Evolutionary conservation across 1,140 invertebrate species (phyloP).

Genomic region (Mactra quadrangularis): DNA sequence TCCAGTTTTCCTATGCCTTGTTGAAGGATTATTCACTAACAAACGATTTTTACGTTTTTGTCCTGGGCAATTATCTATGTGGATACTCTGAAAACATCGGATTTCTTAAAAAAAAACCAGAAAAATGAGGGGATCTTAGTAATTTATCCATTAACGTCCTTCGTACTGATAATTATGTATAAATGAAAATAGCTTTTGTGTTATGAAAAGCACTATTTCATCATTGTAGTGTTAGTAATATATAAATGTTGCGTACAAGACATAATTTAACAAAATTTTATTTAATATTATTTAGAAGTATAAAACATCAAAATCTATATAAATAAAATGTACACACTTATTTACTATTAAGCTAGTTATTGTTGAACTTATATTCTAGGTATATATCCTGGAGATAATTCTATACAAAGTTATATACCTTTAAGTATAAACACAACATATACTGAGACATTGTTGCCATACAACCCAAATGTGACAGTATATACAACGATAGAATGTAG

Average conservation of each 20-base stretch:
- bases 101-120: too few relatives aligned
- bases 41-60: too few relatives aligned
- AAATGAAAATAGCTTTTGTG: too few relatives aligned
- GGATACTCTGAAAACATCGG: too few relatives aligned
- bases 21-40: too few relatives aligned
- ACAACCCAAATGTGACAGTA: not conserved
- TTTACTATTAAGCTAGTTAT: not conserved
- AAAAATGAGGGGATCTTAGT: too few relatives aligned
- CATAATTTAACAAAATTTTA: not conserved
- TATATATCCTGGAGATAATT: not conserved
- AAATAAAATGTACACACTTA: not conserved
- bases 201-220: not conserved
- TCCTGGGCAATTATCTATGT: too few relatives aligned
- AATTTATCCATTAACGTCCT: too few relatives aligned
- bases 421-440: not conserved
- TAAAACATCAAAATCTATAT: not conserved
- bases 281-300: too few relatives aligned
- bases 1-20: too few relatives aligned
- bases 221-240: not conserved
- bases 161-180: not conserved
- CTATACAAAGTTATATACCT: constrained; percentile 3
- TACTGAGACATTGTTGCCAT: not conserved
- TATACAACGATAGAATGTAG: constrained; percentile 23
- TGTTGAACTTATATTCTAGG: too few relatives aligned
- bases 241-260: not conserved